Conservation (phyloP, 2,797 vertebrate species). For the Gallinago solitaria region DNA sequence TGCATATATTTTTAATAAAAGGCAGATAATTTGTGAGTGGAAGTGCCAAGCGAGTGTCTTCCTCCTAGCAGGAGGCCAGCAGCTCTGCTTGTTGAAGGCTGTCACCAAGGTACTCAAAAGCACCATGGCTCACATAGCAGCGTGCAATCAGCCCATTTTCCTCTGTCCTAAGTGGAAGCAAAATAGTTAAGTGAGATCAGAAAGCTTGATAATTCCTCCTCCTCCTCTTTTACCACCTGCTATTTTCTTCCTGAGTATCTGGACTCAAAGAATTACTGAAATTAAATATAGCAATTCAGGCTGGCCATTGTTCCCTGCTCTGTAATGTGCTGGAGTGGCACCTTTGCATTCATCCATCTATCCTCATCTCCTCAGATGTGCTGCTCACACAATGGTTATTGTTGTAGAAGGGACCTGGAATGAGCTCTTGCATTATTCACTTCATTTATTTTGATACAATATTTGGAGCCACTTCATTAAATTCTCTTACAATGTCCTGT, state of each 20-base stretch:
- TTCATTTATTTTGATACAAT: slow-evolving; percentile 65
- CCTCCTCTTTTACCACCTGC: neutral
- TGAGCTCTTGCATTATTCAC: slow-evolving; percentile 50
- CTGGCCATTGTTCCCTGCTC: neutral
- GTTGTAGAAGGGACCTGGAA: neutral
- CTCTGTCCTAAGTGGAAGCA: neutral
- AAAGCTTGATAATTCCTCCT: neutral
- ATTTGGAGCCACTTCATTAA: slow-evolving; percentile 68
- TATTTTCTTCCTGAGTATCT: neutral
- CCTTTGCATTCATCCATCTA: neutral
- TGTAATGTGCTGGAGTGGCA: neutral
- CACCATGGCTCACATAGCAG: accelerated
- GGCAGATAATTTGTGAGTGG: neutral
- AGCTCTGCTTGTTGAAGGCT: neutral
- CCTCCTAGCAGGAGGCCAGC: neutral
- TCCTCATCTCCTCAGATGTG: neutral
- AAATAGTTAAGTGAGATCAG: neutral
- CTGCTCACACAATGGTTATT: neutral
- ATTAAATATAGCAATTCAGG: neutral
- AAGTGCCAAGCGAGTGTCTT: neutral
- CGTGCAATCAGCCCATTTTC: accelerated
- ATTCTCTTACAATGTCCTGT: slow-evolving; percentile 34
- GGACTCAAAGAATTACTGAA: neutral
- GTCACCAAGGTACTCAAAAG: neutral
- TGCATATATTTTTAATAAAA: neutral